Conservation (phyloP, 2,797 vertebrate species). For the Loris lydekkerianus region DNA sequence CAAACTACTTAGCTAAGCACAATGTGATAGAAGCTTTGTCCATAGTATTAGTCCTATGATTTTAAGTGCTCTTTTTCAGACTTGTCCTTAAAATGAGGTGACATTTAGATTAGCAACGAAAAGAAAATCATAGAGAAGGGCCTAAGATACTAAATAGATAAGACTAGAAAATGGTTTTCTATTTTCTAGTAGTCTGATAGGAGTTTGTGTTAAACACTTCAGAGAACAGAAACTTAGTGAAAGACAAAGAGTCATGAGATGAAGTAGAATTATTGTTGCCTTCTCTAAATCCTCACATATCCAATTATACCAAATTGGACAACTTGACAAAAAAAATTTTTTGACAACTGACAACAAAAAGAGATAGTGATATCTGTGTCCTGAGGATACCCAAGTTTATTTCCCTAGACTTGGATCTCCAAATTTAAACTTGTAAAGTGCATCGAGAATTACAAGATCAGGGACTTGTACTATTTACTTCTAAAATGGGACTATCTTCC, state of each 20-base stretch:
- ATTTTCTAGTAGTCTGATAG: background rate
- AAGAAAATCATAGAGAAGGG: background rate
- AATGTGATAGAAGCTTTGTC: background rate
- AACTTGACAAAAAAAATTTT: background rate
- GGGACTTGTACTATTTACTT: background rate
- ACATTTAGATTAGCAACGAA: background rate
- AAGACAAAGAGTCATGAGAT: background rate
- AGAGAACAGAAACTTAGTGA: background rate
- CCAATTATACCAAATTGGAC: background rate
- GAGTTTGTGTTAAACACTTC: background rate
- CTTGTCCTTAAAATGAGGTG: background rate
- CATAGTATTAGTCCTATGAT: background rate
- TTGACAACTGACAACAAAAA: background rate
- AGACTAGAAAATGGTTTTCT: background rate
- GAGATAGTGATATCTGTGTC: background rate
- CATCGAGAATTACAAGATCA: background rate
- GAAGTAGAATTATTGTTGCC: background rate
- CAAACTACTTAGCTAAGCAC: background rate
- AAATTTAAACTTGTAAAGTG: constrained; percentile 4
- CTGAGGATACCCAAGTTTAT: background rate
- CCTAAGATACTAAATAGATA: background rate
- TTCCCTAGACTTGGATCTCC: background rate
- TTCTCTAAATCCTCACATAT: constrained; percentile 29
- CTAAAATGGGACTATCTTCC: background rate
- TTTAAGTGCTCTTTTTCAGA: background rate